Base-by-base conservation (phyloP, 2,113 vertebrate genomes). In the Muscicapa adusta region DNA sequence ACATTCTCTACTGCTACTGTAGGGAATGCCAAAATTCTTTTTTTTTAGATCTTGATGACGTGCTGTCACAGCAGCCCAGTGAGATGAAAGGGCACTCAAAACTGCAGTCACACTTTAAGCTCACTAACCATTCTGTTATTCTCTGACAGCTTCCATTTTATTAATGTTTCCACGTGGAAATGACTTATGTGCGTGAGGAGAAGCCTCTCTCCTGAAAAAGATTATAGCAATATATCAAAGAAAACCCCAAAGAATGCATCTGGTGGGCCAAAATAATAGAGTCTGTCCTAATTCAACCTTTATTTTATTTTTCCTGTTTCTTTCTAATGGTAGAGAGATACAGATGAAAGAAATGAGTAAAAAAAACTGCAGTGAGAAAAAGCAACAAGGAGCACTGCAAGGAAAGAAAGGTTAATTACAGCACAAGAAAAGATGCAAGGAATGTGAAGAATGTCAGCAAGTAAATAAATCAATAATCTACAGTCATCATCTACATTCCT, bases 401-500 rank as follows among this genome's bases (percentile, higher is more conserved):
- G 51, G 63, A 77, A 81, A 89, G 58, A 71, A 89, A 78, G 77
- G 77, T 88, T 89, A 89, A 89, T 75, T 89, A 75, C 25, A 87
- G 42, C 20, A 54, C 42, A 73, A 68, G 53, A 81, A 85, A 89
- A 85, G 73, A 92, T 31, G 50, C 22, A 79, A 89, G 42, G 96
- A 92, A 96, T 88, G 87, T 73, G 67, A 92, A 73, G 93, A 94
- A 95, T 94, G 93, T n/a, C 58, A 91, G 81, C 62, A 91, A 95
- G 89, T 65, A 93, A 88, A 92, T 91, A 92, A 94, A 94, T 79
- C 91, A 92, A 88, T 85, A 95, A 94, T 89, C 94, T 94, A 81
- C 85, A 89, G 60, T 48, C 40, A 89, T 87, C 68, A 85, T 91
- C 86, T 87, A 89, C 93, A 95, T 97, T 96, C 91, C 91, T 87